phyloP scores from a whole-genome alignment of 2,113 vertebrate species.

The Azemiops feae region DNA sequence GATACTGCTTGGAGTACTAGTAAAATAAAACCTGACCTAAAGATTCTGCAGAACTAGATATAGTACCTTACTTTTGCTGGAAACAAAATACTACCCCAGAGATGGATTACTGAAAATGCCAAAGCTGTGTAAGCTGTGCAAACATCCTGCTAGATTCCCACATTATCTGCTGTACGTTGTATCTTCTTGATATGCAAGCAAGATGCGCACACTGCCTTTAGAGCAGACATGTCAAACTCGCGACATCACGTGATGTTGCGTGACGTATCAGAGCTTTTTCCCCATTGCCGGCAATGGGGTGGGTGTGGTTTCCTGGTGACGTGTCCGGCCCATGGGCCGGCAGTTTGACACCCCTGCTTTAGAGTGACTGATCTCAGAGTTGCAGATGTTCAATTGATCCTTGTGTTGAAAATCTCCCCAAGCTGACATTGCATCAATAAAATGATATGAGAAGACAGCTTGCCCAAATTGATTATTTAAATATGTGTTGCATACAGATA shows the following conservation, averaged over 20 bases:
- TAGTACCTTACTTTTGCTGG: neutral
- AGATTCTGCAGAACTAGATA: slow-evolving; percentile 2
- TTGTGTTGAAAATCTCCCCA: neutral
- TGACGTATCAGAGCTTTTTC: too few species aligned
- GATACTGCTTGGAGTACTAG: neutral
- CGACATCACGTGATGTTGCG: too few species aligned
- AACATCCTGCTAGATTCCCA: neutral
- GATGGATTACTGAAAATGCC: slow-evolving; percentile 5
- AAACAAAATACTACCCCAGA: slow-evolving; percentile 8
- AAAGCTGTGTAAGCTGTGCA: slow-evolving; percentile 19
- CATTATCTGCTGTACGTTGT: neutral
- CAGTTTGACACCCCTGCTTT: neutral
- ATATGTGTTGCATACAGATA: neutral
- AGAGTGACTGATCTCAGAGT: neutral
- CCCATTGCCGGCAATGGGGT: too few species aligned
- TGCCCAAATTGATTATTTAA: slow-evolving; percentile 5
- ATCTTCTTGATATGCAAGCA: slow-evolving; percentile 1
- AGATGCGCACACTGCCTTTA: neutral
- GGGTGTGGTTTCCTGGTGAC: too few species aligned
- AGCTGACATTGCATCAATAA: neutral
- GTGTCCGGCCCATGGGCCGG: too few species aligned
- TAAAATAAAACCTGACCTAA: neutral
- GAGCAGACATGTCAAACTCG: neutral
- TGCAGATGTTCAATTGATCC: neutral
- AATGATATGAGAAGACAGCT: neutral